phyloP scores from a whole-genome alignment of 2,797 vertebrate genomes.

The Pteropus rufus region DNA sequence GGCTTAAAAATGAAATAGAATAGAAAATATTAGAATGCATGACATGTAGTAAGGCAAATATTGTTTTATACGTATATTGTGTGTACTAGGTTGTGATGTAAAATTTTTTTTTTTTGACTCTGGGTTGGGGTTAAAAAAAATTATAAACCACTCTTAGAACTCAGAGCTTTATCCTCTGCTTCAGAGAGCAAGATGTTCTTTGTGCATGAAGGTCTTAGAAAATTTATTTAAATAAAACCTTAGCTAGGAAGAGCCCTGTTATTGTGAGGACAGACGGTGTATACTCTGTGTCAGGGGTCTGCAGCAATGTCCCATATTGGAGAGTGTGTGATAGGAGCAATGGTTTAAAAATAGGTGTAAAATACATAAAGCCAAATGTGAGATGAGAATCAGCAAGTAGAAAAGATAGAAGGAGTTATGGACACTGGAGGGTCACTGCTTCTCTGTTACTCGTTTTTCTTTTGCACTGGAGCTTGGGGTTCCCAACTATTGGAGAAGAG shows the following conservation, averaged over 20 bases:
- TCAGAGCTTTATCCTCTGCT: not conserved
- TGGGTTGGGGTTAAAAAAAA: not conserved
- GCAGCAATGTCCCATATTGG: not conserved
- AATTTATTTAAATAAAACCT: not conserved
- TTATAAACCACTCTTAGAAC: not conserved
- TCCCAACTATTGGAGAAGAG: not conserved
- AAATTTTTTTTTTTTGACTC: not conserved
- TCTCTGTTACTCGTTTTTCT: not conserved
- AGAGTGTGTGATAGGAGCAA: not conserved
- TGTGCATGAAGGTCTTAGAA: not conserved
- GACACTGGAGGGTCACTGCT: accelerated
- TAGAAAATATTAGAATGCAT: not conserved
- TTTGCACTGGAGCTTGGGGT: not conserved
- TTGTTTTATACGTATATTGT: not conserved
- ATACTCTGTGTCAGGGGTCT: not conserved
- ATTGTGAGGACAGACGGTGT: not conserved
- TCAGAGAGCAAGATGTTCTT: not conserved
- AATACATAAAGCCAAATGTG: not conserved
- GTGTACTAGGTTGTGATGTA: not conserved
- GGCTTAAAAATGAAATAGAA: not conserved
- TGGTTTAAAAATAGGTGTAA: not conserved
- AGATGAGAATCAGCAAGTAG: not conserved
- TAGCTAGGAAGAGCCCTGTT: not conserved
- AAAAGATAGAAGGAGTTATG: not conserved
- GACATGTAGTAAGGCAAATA: not conserved